These are phyloP conservation scores for Mesodorylaimus sp. DNA, from an alignment of 2,888 invertebrate species.

Conservation along the genomic window DNA sequence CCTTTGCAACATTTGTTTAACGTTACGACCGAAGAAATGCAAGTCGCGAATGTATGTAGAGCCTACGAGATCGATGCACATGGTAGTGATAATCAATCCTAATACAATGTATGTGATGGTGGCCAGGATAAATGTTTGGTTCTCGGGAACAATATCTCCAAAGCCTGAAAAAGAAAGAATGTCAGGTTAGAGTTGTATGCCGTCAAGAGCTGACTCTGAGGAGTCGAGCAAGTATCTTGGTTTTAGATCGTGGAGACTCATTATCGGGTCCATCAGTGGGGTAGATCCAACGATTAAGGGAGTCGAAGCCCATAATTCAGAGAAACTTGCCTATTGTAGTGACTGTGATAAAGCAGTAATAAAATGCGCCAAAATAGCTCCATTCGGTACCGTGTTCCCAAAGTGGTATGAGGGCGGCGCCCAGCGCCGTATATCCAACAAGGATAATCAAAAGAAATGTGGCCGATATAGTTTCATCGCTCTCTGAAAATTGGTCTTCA, in stretches of 20 bases:
- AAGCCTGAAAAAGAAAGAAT: slow-evolving; percentile 22
- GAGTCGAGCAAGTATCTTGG: too few species aligned
- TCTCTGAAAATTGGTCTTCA: too few species aligned
- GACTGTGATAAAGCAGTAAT: slow-evolving; percentile 30
- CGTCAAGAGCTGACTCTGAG: too few species aligned
- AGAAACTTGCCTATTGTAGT: slow-evolving; percentile 25
- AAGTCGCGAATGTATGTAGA: slow-evolving; percentile 30
- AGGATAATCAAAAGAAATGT: slow-evolving; percentile 28
- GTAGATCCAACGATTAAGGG: too few species aligned
- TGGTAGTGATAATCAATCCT: slow-evolving; percentile 28
- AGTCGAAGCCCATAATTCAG: background rate
- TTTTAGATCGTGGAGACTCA: too few species aligned
- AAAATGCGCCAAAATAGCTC: slow-evolving; percentile 29
- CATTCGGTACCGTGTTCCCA: slow-evolving; percentile 31
- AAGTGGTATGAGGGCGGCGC: slow-evolving; percentile 26
- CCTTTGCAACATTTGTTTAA: slow-evolving; percentile 17
- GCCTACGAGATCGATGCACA: slow-evolving; percentile 30
- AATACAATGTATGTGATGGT: slow-evolving; percentile 28
- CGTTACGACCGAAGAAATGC: slow-evolving; percentile 28
- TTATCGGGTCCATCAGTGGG: too few species aligned
- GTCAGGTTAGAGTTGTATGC: too few species aligned
- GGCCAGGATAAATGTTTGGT: slow-evolving; percentile 25
- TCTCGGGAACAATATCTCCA: slow-evolving; percentile 29
- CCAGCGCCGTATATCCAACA: slow-evolving; percentile 29
- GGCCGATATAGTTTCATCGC: too few species aligned